Percentiles rank a stretch among this genome's conserved stretches.
Evolutionary conservation across 2,113 vertebrate genomes (phyloP).

Genomic region (Eublepharis macularius): DNA sequence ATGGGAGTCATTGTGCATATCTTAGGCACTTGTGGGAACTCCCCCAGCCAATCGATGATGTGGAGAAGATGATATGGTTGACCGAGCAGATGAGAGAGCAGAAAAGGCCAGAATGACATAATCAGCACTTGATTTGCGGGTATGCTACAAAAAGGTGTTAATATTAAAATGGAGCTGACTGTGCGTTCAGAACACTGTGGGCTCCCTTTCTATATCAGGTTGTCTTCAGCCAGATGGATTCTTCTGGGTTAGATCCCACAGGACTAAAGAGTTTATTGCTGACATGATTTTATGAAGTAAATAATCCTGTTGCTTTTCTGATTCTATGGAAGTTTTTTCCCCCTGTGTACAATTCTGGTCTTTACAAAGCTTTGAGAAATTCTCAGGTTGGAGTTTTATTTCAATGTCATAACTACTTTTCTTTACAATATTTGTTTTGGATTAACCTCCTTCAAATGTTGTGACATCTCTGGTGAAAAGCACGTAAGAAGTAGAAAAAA

Average conservation of each 20-base stretch:
- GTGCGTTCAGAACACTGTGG: background rate
- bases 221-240: background rate
- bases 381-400: rapidly evolving
- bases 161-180: background rate
- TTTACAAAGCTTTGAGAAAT: rapidly evolving
- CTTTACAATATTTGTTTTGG: rapidly evolving
- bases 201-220: background rate
- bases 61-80: background rate
- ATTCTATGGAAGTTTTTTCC: rapidly evolving
- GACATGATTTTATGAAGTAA: background rate
- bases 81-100: background rate
- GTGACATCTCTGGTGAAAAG: background rate
- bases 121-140: background rate
- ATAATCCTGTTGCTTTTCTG: rapidly evolving
- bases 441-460: rapidly evolving
- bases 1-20: background rate
- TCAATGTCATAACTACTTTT: rapidly evolving
- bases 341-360: rapidly evolving
- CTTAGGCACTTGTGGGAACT: background rate
- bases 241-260: conserved; percentile 4
- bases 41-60: background rate
- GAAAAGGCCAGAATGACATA: background rate
- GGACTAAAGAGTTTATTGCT: background rate
- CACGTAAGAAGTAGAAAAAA: rapidly evolving
- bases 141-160: background rate